Evolutionary conservation across 2,797 vertebrate genomes (phyloP).

Genomic region (Neosilurus mollespiculum): DNA sequence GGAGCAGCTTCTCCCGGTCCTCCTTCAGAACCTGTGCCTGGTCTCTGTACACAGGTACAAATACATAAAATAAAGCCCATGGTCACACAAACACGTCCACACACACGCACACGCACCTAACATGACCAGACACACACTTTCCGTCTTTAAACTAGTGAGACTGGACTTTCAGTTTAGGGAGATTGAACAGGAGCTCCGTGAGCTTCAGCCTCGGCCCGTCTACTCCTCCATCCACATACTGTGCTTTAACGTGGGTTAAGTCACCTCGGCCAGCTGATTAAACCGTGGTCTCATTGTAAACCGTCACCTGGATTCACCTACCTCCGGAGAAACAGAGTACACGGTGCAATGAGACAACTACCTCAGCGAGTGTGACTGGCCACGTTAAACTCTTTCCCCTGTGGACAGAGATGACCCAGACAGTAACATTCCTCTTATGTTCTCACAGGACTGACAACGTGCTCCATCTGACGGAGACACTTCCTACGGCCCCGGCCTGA

Average conservation of each 20-base stretch:
- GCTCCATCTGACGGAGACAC: not conserved
- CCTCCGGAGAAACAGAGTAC: constrained; percentile 42
- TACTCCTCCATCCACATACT: constrained; percentile 29
- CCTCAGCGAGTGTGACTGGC: constrained; percentile 38
- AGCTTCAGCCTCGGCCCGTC: not conserved
- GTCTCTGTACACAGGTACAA: constrained; percentile 67
- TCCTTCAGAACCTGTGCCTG: constrained; percentile 79
- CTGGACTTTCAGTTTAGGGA: not conserved
- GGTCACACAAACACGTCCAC: not conserved
- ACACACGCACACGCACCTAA: not conserved
- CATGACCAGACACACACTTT: no score
- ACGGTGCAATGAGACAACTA: constrained; percentile 55
- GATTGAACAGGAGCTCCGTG: not conserved
- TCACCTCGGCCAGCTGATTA: constrained; percentile 26
- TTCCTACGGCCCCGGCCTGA: not conserved
- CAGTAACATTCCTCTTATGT: constrained; percentile 39
- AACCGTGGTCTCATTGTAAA: constrained; percentile 36
- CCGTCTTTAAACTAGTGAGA: not conserved
- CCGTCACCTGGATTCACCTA: constrained; percentile 51
- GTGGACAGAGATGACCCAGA: constrained; percentile 54
- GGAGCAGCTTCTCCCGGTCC: constrained; percentile 79
- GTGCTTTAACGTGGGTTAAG: not conserved
- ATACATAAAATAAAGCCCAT: constrained; percentile 25
- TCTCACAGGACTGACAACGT: constrained; percentile 25
- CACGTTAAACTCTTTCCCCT: constrained; percentile 41